Evolutionary conservation across 2,113 vertebrate species (phyloP).

Genomic region (Thinocorus orbignyianus): DNA sequence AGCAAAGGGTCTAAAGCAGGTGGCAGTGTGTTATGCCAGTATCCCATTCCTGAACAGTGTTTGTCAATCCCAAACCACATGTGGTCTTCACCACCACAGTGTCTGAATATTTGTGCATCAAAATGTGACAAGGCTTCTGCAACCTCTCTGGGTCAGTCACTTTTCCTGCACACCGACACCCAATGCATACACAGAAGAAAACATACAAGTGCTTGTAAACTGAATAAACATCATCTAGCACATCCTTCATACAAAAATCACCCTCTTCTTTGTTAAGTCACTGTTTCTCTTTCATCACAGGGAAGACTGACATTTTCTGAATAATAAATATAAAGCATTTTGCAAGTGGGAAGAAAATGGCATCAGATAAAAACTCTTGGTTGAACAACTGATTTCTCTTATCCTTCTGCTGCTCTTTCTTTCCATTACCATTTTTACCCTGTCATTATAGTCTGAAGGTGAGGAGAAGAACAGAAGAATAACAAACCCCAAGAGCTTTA

Average conservation of each 20-base stretch:
- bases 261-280: not conserved
- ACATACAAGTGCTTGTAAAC: not conserved
- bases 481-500: not conserved
- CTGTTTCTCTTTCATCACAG: not conserved
- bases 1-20: not conserved
- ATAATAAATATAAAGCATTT: not conserved
- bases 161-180: not conserved
- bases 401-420: not conserved
- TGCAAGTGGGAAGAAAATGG: not conserved
- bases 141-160: not conserved
- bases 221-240: not conserved
- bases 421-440: not conserved
- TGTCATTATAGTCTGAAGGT: not conserved
- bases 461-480: not conserved
- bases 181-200: not conserved
- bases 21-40: not conserved
- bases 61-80: not conserved
- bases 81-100: rapidly evolving
- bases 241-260: not conserved
- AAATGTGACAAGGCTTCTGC: not conserved
- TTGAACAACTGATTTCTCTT: not conserved
- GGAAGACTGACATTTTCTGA: not conserved
- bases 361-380: not conserved
- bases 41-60: not conserved
- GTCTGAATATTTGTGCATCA: not conserved